A percentile compares a stretch with the other conserved stretches of the same genome.
Evolutionary conservation across 2,797 vertebrate genomes (phyloP).

Genomic region (Mycteria americana): DNA sequence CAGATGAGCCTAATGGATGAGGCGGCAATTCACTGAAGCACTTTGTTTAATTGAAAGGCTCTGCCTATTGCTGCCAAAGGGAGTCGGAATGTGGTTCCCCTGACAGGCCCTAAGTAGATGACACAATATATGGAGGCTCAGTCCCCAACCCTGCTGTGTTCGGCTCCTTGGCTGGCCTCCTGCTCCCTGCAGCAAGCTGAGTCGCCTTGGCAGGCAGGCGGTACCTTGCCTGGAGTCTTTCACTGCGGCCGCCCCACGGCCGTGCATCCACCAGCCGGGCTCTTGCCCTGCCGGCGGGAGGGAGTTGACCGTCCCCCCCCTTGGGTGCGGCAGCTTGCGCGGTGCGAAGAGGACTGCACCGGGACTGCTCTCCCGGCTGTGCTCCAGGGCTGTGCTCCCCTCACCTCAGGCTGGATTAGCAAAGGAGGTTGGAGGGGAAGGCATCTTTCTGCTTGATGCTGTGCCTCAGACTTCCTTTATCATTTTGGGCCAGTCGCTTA

Average conservation of each 20-base stretch:
- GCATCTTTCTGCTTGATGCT: not conserved
- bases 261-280: accelerated
- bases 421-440: not conserved
- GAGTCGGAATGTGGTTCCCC: conserved; percentile 3
- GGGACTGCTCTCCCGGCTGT: not conserved
- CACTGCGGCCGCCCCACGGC: not conserved
- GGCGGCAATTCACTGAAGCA: conserved; percentile 35
- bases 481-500: accelerated
- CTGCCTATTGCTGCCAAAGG: conserved; percentile 8
- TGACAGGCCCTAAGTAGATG: not conserved
- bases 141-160: not conserved
- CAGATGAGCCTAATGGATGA: conserved; percentile 52
- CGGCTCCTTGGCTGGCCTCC: conserved; percentile 22
- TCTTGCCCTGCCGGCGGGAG: not conserved
- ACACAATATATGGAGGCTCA: not conserved
- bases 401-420: accelerated
- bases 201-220: not conserved
- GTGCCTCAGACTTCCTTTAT: not conserved
- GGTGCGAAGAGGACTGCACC: not conserved
- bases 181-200: conserved; percentile 38
- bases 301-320: accelerated
- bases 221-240: accelerated
- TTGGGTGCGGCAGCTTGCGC: not conserved
- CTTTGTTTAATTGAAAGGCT: conserved; percentile 63
- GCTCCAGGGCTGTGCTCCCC: not conserved